Evolutionary conservation across 2,797 vertebrate species (phyloP), one percentile per base, ranked within the genome.

Genomic region (Phalanger gymnotis): DNA sequence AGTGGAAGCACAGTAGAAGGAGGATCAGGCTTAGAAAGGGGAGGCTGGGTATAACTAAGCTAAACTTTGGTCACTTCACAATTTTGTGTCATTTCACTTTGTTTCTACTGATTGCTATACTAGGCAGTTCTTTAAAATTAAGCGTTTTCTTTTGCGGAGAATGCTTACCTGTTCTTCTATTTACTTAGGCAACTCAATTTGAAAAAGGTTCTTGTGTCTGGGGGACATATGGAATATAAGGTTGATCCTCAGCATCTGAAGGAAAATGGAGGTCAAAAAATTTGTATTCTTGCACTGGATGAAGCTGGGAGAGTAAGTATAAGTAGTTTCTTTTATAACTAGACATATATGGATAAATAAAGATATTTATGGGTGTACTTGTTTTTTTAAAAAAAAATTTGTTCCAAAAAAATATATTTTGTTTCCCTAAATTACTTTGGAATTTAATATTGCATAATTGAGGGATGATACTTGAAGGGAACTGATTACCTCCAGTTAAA

Each of bases 171-270:
- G 96, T 61, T 96, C 89, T 96, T 61, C 97, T 53, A 95, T 96
- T 14, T 1, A 96, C 95, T 90, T 94, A 99, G 99, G 97, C 99
- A 99, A 94, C 98, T 99, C 92, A 99, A 99, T 97, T 99, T 99
- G 97, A 99, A 99, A 98, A 99, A 99, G 97, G 99, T 99, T 97
- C 98, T 99, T 97, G 99, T 99, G 73, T 99, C 98, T 93, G 99
- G 99, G 1, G 99, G 99, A 51, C 98, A 97, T 98, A 99, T 99
- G 98, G 99, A 99, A 97, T 99, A 99, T 96, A 99, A 99, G 16
- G 99, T 99, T 93, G 99, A 99, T 98, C 99, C 99, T 47, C 99
- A 99, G 97, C 98, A 99, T 96, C 99, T 99, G 61, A 98, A 99
- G 57, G 99, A 99, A 97, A 99, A 99, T 90, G 99, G 99, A 47